Conservation (phyloP, 2,113 vertebrate genomes). For the Haliaeetus leucogaster region DNA sequence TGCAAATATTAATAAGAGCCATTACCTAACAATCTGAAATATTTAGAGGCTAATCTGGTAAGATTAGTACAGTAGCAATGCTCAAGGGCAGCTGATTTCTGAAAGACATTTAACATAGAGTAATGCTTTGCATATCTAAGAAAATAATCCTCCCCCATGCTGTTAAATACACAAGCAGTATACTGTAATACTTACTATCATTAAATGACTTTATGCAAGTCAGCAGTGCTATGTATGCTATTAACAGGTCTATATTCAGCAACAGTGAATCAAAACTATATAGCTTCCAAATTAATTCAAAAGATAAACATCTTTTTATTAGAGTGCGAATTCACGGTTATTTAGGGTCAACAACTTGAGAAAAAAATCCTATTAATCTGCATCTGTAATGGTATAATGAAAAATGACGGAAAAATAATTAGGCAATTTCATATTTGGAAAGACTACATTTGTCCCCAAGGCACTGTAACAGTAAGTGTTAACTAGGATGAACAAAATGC, state of each 20-base stretch:
- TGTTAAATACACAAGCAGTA: neutral
- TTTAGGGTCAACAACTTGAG: neutral
- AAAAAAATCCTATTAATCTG: neutral
- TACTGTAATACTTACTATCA: neutral
- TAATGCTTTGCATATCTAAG: neutral
- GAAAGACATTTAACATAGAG: neutral
- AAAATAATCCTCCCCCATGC: neutral
- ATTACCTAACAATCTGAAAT: constrained; percentile 7
- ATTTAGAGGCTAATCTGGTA: neutral
- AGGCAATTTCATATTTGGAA: neutral
- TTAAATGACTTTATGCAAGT: neutral
- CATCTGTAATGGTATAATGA: neutral
- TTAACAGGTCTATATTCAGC: neutral
- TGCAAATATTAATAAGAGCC: neutral
- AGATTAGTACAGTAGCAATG: neutral
- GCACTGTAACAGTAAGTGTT: neutral
- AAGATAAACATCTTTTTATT: neutral
- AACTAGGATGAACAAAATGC: neutral
- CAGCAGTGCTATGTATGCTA: neutral
- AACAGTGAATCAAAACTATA: neutral
- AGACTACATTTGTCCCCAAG: neutral
- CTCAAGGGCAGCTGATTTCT: neutral
- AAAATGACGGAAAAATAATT: neutral
- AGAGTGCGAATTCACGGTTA: neutral
- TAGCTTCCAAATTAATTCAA: neutral